These are phyloP conservation scores for Belonocnema kinseyi DNA, from an alignment of 1,140 invertebrate species.

Conservation along the genomic window DNA sequence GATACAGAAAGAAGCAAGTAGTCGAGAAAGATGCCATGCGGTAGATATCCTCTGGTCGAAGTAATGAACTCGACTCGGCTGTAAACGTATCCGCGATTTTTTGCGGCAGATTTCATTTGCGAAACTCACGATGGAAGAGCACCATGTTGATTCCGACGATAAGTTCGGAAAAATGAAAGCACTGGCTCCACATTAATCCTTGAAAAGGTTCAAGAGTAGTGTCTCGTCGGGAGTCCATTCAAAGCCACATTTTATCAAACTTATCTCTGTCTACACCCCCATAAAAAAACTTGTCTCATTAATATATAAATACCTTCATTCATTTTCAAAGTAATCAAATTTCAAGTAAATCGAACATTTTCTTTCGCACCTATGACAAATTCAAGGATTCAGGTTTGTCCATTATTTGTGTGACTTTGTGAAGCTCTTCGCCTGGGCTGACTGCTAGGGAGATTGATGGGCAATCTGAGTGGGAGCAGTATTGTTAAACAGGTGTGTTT, in stretches of 20 bases:
- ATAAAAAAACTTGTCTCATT: not conserved
- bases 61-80: constrained; percentile 52
- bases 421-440: no score
- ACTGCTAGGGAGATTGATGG: no score
- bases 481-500: no score
- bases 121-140: constrained; percentile 40
- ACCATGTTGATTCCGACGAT: constrained; percentile 39
- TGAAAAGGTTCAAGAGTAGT: constrained; percentile 33
- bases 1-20: constrained; percentile 38
- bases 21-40: constrained; percentile 52
- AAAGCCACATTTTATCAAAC: constrained; percentile 3
- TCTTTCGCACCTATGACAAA: not conserved
- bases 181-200: constrained; percentile 40
- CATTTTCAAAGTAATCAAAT: not conserved
- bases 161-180: constrained; percentile 43
- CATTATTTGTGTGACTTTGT: no score
- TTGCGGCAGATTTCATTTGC: constrained; percentile 45
- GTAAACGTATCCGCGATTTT: constrained; percentile 43
- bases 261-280: constrained; percentile 1
- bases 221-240: not conserved
- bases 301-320: not conserved
- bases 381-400: no score
- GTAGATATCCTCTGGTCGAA: constrained; percentile 50
- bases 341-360: not conserved
- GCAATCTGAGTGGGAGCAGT: no score